Evolutionary conservation across 2,797 vertebrate species (phyloP), one percentile per base, ranked within the genome.

Genomic region (Alosa sapidissima): DNA sequence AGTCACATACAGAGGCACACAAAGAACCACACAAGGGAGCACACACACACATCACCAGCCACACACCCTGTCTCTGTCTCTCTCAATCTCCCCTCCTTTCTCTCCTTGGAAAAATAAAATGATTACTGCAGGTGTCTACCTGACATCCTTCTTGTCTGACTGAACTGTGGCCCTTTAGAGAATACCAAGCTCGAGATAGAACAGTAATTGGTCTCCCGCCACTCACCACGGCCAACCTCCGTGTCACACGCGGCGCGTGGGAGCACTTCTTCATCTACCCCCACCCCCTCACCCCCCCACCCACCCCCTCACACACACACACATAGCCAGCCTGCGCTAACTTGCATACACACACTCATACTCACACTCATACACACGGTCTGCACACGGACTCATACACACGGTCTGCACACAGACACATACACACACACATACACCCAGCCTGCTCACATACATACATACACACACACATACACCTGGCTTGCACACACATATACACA

Each of bases 121-220:
- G 72, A 78, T 78, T 45, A 47, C 14, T 21, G 36, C 72, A 78
- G 72, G 72, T 78, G 72, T 78, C 72, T 78, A 78, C 41, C 72
- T 78, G 36, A 47, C 72, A 78, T 78, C 16, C 2, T 47, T 81
- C 24, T 13, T 55, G 21, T 83, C 21, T 85, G 62, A 65, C 48
- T 49, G 84, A 47, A 55, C 84, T 45, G 11, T 13, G 3, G 24
- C 86, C 81, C 82, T 75, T 82, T 51, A 24, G 75, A 49, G 83
- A 51, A 24, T 14, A 58, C 36, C 54, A 47, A 24, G 65, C 52
- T 36, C 86, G 65, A 72, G 51, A 81, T 54, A 81, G 54, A 83
- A 62, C 84, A 87, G 75, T 81, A 87, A 85, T 83, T 85, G 72
- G 55, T 83, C 81, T 85, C 58, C 82, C 62, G 84, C 41, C 72